phyloP scores from a whole-genome alignment of 2,113 vertebrate genomes.

The Phaethon lepturus region DNA sequence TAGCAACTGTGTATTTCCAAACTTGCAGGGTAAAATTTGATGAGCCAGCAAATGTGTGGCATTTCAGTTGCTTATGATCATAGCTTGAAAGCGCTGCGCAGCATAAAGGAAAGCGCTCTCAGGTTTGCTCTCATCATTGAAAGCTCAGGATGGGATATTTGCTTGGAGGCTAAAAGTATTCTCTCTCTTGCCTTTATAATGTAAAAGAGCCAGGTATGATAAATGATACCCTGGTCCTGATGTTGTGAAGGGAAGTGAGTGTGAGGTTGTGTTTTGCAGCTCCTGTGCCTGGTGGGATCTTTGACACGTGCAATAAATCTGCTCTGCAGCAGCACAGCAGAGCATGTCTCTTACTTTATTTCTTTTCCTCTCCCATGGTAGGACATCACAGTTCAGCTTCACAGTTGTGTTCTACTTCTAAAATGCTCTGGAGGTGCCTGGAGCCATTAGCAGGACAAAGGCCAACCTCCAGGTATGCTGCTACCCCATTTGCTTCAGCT shows the following conservation, averaged over 20 bases:
- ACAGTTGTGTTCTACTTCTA: neutral
- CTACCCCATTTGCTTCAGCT: neutral
- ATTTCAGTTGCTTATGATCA: slow-evolving; percentile 4
- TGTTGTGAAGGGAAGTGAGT: neutral
- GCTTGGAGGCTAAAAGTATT: neutral
- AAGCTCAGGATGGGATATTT: neutral
- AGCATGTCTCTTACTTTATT: neutral
- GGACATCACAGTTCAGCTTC: neutral
- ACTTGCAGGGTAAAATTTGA: slow-evolving; percentile 11
- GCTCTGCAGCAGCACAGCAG: neutral
- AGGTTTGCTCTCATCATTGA: neutral
- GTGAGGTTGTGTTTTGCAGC: neutral
- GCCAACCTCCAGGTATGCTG: neutral
- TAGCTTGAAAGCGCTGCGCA: neutral
- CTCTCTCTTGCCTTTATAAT: neutral
- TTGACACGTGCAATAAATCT: neutral
- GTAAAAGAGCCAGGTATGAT: neutral
- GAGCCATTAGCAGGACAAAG: neutral
- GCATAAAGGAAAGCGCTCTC: neutral
- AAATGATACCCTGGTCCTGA: neutral
- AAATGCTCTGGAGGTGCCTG: neutral
- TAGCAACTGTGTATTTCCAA: neutral
- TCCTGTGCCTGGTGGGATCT: neutral
- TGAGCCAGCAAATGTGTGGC: slow-evolving; percentile 15
- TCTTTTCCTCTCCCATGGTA: neutral